phyloP scores from a whole-genome alignment of 2,113 vertebrate species.

The Gopherus evgoodei region DNA sequence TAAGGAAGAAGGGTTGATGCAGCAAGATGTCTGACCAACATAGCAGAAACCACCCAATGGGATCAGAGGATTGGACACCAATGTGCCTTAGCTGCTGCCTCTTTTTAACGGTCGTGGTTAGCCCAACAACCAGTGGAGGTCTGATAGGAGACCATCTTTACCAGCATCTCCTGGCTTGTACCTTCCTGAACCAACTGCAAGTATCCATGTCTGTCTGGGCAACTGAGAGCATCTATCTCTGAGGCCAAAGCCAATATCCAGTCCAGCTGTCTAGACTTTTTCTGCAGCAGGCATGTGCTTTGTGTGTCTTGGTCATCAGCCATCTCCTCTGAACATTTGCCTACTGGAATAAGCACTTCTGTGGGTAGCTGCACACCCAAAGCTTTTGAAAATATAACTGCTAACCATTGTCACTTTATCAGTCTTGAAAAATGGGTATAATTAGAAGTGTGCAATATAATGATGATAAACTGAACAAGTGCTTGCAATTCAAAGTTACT shows the following conservation, averaged over 20 bases:
- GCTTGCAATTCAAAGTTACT: neutral
- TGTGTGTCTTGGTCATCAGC: neutral
- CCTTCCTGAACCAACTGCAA: neutral
- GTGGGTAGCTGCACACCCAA: neutral
- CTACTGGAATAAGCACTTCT: neutral
- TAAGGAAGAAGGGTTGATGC: neutral
- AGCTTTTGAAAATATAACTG: neutral
- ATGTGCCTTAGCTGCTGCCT: neutral
- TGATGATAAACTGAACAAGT: neutral
- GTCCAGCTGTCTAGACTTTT: neutral
- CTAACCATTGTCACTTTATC: neutral
- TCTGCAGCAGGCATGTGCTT: neutral
- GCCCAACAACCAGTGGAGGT: neutral
- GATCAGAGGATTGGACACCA: neutral
- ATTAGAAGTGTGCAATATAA: neutral
- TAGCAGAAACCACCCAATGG: neutral
- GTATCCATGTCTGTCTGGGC: neutral
- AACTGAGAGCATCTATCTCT: neutral
- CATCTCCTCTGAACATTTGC: neutral
- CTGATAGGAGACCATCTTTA: neutral
- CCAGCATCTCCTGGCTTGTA: neutral
- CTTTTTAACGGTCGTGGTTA: neutral
- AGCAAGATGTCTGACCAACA: neutral
- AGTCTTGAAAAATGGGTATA: neutral
- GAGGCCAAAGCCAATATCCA: neutral